Base-by-base conservation (phyloP, 2,888 invertebrate species). In the Eupithecia insigniata region DNA sequence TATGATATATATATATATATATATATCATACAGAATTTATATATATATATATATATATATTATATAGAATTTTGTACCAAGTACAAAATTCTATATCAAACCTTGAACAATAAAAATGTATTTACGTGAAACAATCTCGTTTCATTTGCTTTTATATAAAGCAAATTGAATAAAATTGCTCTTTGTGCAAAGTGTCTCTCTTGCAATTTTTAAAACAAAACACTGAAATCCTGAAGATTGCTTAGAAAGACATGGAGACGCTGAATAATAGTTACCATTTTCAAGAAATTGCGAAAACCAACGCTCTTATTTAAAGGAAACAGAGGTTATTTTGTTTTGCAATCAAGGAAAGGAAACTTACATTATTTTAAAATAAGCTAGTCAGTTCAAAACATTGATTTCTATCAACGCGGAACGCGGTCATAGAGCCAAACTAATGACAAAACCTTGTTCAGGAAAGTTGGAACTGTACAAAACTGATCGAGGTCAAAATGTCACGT, bases 151-250 rank as follows among this genome's bases (percentile, higher is more conserved):
- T 75, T 66, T 75, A 70, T 72, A 70, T 71, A 71, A 69, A 65
- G 67, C 46, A 70, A 72, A 72, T 75, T 72, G 75, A 75, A 75
- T 72, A 65, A 70, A 75, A 75, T 69, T 72, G 68, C 43, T 70
- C 70, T 72, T 62, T 68, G 72, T 55, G 66, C 69, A 75, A 62
- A 34, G 60, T 67, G 43, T 61, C 67, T 72, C 67, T 67, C 66
- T 72, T 72, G 61, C 68, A 64, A 70, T 62, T 75, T 72, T 26
- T 64, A 61, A 67, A 71, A 70, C 69, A 71, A 75, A 70, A 70
- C 46, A 71, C 22, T 61, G 43, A 66, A 73, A 67, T 43, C 66
- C 36, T 61, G 61, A 61, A 66, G 43, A 66, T 73, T 73, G 69
- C 69, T 71, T 65, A 28, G 22, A 32, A 66, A 61, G 51, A 55